phyloP scores from a whole-genome alignment of 2,113 vertebrate genomes.

The Syngnathoides biaculeatus region DNA sequence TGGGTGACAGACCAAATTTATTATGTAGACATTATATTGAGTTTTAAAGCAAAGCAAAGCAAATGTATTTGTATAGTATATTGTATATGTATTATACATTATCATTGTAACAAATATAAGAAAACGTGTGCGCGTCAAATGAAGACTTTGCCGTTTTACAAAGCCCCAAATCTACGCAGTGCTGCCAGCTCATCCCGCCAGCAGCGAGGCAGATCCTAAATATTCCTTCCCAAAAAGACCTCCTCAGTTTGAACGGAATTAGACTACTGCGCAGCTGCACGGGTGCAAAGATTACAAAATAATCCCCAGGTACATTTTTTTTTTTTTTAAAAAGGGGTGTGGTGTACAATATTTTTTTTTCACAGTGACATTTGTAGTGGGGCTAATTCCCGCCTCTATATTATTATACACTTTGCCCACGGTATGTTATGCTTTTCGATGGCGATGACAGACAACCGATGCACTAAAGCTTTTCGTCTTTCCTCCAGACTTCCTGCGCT shows the following conservation, averaged over 20 bases:
- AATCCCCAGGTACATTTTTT: constrained; percentile 73
- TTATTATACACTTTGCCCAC: constrained; percentile 42
- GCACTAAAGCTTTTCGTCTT: constrained; percentile 48
- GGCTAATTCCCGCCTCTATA: constrained; percentile 66
- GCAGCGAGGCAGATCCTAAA: constrained; percentile 52
- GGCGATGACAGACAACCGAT: constrained; percentile 46
- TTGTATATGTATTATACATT: no score
- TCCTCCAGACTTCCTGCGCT: constrained; percentile 22
- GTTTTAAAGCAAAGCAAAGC: no score
- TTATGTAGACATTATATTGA: neutral
- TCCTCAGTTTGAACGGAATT: constrained; percentile 56
- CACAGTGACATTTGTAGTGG: constrained; percentile 53
- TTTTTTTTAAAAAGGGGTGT: constrained; percentile 55
- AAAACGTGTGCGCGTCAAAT: no score
- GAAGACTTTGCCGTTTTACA: constrained; percentile 1
- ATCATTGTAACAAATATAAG: no score
- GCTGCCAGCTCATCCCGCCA: constrained; percentile 36
- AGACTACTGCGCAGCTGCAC: constrained; percentile 56
- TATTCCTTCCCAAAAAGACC: constrained; percentile 47
- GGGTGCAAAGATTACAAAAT: constrained; percentile 74
- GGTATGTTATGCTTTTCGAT: constrained; percentile 34
- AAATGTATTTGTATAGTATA: no score
- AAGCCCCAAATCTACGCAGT: constrained; percentile 51
- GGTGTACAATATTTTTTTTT: constrained; percentile 32
- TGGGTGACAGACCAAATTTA: neutral